A percentile compares a stretch with the other conserved stretches of the same genome.
Evolutionary conservation across 2,888 invertebrate species (phyloP).

Genomic region (Mesochorus sp.): DNA sequence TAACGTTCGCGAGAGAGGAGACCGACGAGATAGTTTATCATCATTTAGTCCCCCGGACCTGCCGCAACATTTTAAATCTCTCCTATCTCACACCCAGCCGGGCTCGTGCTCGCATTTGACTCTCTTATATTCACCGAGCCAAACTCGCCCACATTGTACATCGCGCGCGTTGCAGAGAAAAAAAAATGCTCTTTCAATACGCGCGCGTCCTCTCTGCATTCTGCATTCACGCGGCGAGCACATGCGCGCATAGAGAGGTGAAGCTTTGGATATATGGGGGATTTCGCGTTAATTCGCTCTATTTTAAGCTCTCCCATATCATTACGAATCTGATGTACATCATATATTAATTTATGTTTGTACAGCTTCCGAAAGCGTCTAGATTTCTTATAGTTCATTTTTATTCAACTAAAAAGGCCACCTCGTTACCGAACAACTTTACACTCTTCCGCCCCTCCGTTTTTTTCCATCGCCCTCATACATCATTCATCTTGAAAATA

Average conservation of each 20-base stretch:
- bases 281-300: too few species aligned
- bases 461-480: constrained; percentile 5
- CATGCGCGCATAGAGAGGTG: too few species aligned
- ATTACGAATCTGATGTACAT: too few species aligned
- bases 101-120: constrained; percentile 49
- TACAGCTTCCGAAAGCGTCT: too few species aligned
- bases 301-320: too few species aligned
- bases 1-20: constrained; percentile 12
- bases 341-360: too few species aligned
- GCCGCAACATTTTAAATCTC: constrained; percentile 81
- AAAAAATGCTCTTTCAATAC: neutral
- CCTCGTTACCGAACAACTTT: neutral
- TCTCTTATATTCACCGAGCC: constrained; percentile 45
- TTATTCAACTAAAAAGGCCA: neutral
- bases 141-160: constrained; percentile 43
- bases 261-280: too few species aligned
- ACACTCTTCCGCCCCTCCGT: neutral
- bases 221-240: neutral
- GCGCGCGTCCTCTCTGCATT: neutral
- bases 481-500: constrained; percentile 14
- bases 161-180: constrained; percentile 38
- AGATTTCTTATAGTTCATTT: too few species aligned
- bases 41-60: constrained; percentile 80
- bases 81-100: constrained; percentile 73
- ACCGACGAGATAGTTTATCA: constrained; percentile 80